Base-by-base conservation (phyloP, 1,140 invertebrate genomes). In the Lerema accius region DNA sequence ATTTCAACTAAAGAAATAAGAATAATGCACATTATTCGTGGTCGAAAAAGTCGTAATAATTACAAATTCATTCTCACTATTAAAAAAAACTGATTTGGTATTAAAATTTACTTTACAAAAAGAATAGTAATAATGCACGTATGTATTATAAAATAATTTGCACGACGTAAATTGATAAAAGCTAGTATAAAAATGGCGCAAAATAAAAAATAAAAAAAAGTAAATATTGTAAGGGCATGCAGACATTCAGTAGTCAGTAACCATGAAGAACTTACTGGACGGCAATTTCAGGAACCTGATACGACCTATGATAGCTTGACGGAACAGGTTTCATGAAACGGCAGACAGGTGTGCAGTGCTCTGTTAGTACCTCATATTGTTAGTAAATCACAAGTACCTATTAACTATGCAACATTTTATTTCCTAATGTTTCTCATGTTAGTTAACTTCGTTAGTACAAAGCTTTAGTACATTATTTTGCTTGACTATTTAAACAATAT, bases 261-360 rank as follows among this genome's bases (percentile, higher is more conserved):
- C 43, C 55, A 59, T 55, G 26, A 43, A 84, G 14, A 46, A 58
- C 91, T 92, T 85, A 92, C 91, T 90, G 86, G 17, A 92, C 82
- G 28, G 88, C 87, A 42, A 91, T 90, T 61, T 90, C 80, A 13
- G 89, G 89, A 50, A 91, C 81, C 69, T 81, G 80, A 76, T 86
- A 85, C 65, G 80, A 63, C 67, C 77, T 78, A 76, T 85, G 76
- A 77, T 71, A 84, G 66, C 70, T 77, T 40, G 82, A 63, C 45
- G 73, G 56, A 42, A 84, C 75, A 13, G 81, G 79, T 83, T 91
- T 92, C 91, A 92, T 92, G 72, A 92, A 92, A 56, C 91, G 91
- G 80, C 91, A 92, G 32, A 92, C 88, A 10, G 91, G 87, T 23
- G 91, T 92, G 75, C 90, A 92, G 81, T 91, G 84, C 48, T 91